Conservation (phyloP, 1,140 invertebrate species). For the Calosoma granatense region DNA sequence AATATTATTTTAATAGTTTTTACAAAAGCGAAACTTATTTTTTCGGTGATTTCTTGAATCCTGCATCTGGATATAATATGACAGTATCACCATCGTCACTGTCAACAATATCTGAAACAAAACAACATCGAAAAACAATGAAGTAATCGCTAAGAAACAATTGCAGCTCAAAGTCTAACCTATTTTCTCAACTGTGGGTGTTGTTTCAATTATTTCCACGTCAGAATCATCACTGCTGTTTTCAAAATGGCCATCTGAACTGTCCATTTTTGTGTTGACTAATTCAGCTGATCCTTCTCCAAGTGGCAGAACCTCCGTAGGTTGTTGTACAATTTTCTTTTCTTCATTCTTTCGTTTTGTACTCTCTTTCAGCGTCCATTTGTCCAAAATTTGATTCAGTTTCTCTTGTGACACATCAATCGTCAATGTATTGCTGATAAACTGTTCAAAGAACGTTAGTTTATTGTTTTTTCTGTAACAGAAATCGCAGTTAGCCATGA, state of each 20-base stretch:
- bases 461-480: not conserved
- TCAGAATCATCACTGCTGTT: constrained; percentile 10
- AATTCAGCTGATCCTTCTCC: not conserved
- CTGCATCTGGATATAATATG: constrained; percentile 22
- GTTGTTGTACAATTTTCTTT: not conserved
- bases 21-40: no score
- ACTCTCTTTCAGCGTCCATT: constrained; percentile 14
- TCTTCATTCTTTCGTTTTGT: constrained; percentile 10
- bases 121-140: no score
- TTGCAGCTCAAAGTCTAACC: not conserved
- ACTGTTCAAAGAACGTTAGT: not conserved
- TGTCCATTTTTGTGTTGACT: not conserved
- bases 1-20: not conserved
- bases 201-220: constrained; percentile 11
- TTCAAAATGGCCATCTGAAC: not conserved
- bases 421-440: not conserved
- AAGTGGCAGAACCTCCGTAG: not conserved
- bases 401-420: not conserved
- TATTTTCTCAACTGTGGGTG: constrained; percentile 11
- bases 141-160: not conserved
- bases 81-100: constrained; percentile 27
- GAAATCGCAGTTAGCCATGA: no score
- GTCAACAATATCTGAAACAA: constrained; percentile 14
- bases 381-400: not conserved
- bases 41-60: constrained; percentile 20